Evolutionary conservation across 2,797 vertebrate species (phyloP), one percentile per base, ranked within the genome.

Genomic region (Cetoscarus ocellatus): DNA sequence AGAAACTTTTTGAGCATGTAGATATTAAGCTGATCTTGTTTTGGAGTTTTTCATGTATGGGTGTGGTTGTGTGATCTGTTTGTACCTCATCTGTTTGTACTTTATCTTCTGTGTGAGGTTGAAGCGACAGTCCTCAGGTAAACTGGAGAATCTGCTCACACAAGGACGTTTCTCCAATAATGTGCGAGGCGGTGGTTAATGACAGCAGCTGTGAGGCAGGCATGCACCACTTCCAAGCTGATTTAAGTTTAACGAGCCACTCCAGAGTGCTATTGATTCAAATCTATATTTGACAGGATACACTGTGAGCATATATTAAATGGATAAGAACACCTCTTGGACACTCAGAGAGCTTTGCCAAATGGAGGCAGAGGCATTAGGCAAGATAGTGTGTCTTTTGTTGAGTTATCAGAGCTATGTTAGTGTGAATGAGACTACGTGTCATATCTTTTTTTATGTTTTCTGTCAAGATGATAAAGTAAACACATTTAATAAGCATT

Each of bases 181-280:
- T 94, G 90, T 88, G 85, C 79, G 79, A 93, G 93, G 91, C 81
- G 71, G 79, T 91, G 86, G 86, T 92, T 95, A 95, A 95, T 95
- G 94, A 95, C 91, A 93, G 92, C 93, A 94, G 91, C 94, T 94
- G 93, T 91, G 93, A 94, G 91, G 89, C 91, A 92, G 89, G 91
- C 94, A 94, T 95, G 94, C 92, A 90, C 93, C 91, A 94, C 93
- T 94, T 93, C 90, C 93, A 92, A 93, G 92, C 93, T 95, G 94
- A 95, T 95, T 95, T 93, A 94, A 92, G 93, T 95, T 95, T 95
- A 95, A 95, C 93, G 91, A 94, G 94, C 93, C 92, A 93, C 94
- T 95, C 92, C 83, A 93, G 92, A 94, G 91, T 91, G 89, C 88
- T 94, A 95, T 95, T 93, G 95, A 95, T 95, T 95, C 91, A 94